Evolutionary conservation across 2,888 invertebrate species (phyloP).

Genomic region (Mactromeris polynyma): DNA sequence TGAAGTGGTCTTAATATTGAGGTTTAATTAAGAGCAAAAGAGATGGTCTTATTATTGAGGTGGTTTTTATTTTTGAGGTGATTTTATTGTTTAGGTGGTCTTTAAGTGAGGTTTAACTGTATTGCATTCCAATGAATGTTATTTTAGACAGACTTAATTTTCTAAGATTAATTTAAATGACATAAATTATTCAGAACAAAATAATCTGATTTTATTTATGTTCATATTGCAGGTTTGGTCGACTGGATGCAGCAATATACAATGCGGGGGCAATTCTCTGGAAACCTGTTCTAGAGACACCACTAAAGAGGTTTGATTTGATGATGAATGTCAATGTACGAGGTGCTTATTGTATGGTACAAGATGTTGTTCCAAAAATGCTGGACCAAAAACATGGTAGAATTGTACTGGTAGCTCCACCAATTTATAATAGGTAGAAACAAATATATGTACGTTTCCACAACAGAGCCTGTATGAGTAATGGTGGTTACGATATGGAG

Average conservation of each 20-base stretch:
- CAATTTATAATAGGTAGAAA: slow-evolving; percentile 80
- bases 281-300: slow-evolving; percentile 80
- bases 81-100: too few species aligned
- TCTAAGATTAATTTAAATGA: too few species aligned
- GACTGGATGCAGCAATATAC: slow-evolving; percentile 93
- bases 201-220: background rate
- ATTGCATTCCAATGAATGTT: too few species aligned
- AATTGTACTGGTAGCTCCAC: slow-evolving; percentile 81
- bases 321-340: slow-evolving; percentile 82
- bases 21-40: too few species aligned
- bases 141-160: too few species aligned
- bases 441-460: too few species aligned
- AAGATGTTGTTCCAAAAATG: slow-evolving; percentile 77
- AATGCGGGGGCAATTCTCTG: slow-evolving; percentile 93
- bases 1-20: too few species aligned
- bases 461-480: too few species aligned
- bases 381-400: slow-evolving; percentile 75
- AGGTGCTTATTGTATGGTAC: slow-evolving; percentile 90
- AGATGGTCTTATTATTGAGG: too few species aligned
- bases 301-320: slow-evolving; percentile 78
- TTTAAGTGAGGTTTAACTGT: too few species aligned
- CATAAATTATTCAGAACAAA: background rate
- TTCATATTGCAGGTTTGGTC: slow-evolving; percentile 89
- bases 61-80: too few species aligned
- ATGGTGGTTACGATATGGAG: too few species aligned